A percentile compares a stretch with the other conserved stretches of the same genome.
Conservation (phyloP, 1,140 invertebrate species). For the Drosophila eugracilis region DNA sequence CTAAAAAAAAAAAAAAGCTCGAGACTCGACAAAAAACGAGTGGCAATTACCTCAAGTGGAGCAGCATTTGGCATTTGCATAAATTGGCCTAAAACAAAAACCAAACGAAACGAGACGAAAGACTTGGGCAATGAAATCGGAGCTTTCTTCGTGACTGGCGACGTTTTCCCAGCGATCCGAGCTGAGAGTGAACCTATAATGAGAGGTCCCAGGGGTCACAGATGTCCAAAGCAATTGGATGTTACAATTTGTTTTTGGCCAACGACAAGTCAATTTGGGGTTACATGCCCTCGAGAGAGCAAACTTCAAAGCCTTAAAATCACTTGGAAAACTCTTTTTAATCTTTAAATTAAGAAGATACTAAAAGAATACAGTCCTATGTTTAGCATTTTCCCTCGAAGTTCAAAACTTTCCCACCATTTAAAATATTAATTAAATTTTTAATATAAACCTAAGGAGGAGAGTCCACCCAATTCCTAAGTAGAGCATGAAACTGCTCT, state of each 20-base stretch:
- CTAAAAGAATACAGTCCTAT: too few relatives aligned
- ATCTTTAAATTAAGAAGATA: background rate
- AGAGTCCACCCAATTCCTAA: slow-evolving; percentile 10
- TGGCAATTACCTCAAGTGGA: slow-evolving; percentile 81
- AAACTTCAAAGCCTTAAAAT: too few relatives aligned
- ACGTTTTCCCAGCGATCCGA: slow-evolving; percentile 65
- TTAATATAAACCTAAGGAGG: slow-evolving; percentile 1
- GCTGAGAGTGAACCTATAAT: slow-evolving; percentile 24
- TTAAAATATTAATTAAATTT: background rate
- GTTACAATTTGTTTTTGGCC: slow-evolving; percentile 67
- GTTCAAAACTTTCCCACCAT: background rate
- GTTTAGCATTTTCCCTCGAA: background rate
- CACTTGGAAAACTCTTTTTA: background rate
- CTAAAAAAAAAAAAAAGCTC: slow-evolving; percentile 21
- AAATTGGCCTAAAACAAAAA: slow-evolving; percentile 66
- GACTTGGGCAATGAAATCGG: slow-evolving; percentile 72
- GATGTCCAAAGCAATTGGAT: slow-evolving; percentile 70
- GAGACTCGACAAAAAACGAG: slow-evolving; percentile 43
- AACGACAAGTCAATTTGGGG: slow-evolving; percentile 70
- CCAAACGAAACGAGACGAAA: slow-evolving; percentile 48
- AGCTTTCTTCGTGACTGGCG: slow-evolving; percentile 78
- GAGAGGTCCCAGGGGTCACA: slow-evolving; percentile 68
- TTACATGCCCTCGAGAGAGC: slow-evolving; percentile 1
- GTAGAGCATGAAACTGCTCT: slow-evolving; percentile 51
- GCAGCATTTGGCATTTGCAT: slow-evolving; percentile 79